Percentiles rank a stretch among this genome's conserved stretches.
These are phyloP conservation scores for Beroe ovata DNA, from an alignment of 37 sponge, comb jelly and placozoan genomes.

Conservation along the genomic window DNA sequence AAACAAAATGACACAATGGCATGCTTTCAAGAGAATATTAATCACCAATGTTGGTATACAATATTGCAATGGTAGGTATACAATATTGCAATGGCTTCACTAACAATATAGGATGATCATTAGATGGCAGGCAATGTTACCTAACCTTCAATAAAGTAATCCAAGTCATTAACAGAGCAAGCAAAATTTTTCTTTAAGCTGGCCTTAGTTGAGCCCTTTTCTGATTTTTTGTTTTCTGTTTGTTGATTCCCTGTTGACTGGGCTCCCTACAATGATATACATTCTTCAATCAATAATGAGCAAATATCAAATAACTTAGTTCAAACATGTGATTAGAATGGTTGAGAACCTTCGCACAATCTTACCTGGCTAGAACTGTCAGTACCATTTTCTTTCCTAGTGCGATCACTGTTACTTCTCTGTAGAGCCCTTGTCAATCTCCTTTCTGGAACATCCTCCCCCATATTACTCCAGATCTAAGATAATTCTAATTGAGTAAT, in stretches of 20 bases:
- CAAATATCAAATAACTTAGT: too few species aligned
- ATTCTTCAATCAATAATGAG: too few species aligned
- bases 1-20: too few species aligned
- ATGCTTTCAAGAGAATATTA: too few species aligned
- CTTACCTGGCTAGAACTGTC: slow-evolving; percentile 29
- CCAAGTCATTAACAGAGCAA: neutral
- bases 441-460: slow-evolving; percentile 40
- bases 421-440: slow-evolving; percentile 53
- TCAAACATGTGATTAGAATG: too few species aligned
- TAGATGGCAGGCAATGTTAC: too few species aligned
- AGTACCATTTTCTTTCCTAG: neutral
- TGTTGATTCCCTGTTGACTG: neutral
- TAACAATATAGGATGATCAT: too few species aligned
- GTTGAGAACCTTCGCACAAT: neutral
- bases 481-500: too few species aligned
- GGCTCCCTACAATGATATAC: too few species aligned
- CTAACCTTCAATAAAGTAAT: slow-evolving; percentile 54
- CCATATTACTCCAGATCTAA: slow-evolving; percentile 11
- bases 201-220: neutral
- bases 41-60: too few species aligned
- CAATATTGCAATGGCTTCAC: too few species aligned
- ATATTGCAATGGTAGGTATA: too few species aligned
- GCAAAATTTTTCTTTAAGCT: neutral
- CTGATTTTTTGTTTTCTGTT: neutral
- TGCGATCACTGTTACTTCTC: slow-evolving; percentile 44